Base-by-base conservation (phyloP, 2,113 vertebrate genomes). In the Rana temporaria region DNA sequence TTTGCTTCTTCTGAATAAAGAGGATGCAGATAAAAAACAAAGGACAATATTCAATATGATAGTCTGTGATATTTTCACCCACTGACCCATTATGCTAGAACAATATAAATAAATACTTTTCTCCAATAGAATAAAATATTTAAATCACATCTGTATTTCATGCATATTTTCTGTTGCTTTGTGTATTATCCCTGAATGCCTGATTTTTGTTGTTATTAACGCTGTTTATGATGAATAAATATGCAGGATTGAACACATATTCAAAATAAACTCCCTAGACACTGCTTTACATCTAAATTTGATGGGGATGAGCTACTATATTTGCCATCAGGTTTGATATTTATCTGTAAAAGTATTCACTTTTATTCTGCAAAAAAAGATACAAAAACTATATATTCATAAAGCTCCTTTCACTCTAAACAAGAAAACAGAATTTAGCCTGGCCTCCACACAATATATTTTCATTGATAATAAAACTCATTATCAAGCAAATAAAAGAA, bases 401-500 rank as follows among this genome's bases (percentile, higher is more conserved):
- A 71, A 80, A 62, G 55, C 48, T 14, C 56, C 17, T 80, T 80
- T 80, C 30, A 48, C 26, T 70, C 65, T 79, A 60, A 48, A 69
- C 24, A 79, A 69, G 30, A 79, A 57, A 42, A 24, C 55, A 80
- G 52, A 60, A 80, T 80, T 69, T 48, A 19, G 66, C 16, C 9
- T 14, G 57, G 14, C 66, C 55, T 70, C 53, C 12, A 20, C 18
- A 52, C 26, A 70, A 80, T 80, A 68, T 70, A n/a, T 79, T 32
- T 69, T 69, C 32, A 34, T 42, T 70, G n/a, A 79, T 56, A 80
- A 80, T 70, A 80, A 48, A 24, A 59, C 14, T 70, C 34, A 80
- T 80, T 52, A 80, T 52, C 42, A 30, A 59, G 67, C 17, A 70
- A 70, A 80, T 80, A 70, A 80, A 79, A 52, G 66, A 16, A n/a